These are phyloP conservation scores for Gadus macrocephalus DNA, from an alignment of 2,113 vertebrate species.

Conservation along the genomic window DNA sequence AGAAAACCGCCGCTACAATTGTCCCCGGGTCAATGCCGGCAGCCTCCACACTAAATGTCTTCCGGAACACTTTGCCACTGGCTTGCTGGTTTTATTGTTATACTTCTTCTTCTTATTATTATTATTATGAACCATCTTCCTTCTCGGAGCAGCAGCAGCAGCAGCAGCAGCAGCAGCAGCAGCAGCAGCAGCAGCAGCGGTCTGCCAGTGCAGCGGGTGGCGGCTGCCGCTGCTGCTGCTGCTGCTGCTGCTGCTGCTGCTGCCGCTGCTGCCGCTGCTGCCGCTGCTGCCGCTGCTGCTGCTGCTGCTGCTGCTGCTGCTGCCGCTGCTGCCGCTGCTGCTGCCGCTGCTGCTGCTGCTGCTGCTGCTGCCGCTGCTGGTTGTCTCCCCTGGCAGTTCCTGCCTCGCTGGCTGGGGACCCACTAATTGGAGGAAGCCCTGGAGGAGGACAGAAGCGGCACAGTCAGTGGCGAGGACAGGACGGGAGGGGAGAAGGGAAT, in stretches of 20 bases:
- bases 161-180: conserved; percentile 55
- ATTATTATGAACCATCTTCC: too few relatives aligned
- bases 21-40: too few relatives aligned
- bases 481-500: too few relatives aligned
- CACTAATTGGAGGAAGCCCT: conserved; percentile 72
- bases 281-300: too few relatives aligned
- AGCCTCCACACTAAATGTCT: too few relatives aligned
- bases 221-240: too few relatives aligned
- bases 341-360: too few relatives aligned
- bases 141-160: conserved; percentile 38
- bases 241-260: conserved; percentile 27
- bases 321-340: conserved; percentile 31
- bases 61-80: too few relatives aligned
- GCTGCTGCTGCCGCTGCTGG: conserved; percentile 46
- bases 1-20: too few relatives aligned
- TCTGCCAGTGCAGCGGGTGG: conserved; percentile 50
- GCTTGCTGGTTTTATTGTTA: too few relatives aligned
- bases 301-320: conserved; percentile 27
- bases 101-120: neutral
- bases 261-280: conserved; percentile 44
- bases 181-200: conserved; percentile 54
- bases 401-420: conserved; percentile 59
- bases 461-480: conserved; percentile 9
- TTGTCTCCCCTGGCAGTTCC: conserved; percentile 55
- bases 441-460: conserved; percentile 46